Conservation (phyloP, 2,113 vertebrate species). For the Mus spicilegus region DNA sequence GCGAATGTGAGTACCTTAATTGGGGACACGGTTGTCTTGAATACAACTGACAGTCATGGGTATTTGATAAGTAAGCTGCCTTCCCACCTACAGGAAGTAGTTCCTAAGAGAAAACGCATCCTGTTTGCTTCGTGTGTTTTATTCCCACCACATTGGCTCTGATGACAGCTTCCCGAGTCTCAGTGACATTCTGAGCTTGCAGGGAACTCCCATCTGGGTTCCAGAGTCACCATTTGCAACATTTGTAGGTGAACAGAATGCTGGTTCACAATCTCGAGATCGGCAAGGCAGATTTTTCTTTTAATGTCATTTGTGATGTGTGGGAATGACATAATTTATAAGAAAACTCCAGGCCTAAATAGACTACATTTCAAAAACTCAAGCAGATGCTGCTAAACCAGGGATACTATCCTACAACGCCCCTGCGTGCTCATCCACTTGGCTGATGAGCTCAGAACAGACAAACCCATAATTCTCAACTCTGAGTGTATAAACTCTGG, state of each 20-base stretch:
- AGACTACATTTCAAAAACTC: background rate
- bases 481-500: background rate
- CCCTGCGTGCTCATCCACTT: background rate
- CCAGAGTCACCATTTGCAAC: conserved; percentile 59
- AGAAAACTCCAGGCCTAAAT: conserved; percentile 27
- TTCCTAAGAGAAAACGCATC: background rate
- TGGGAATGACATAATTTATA: conserved; percentile 59
- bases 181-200: background rate
- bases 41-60: background rate
- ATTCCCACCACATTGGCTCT: conserved; percentile 11
- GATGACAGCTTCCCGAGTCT: conserved; percentile 37
- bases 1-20: background rate
- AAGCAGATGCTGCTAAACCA: background rate
- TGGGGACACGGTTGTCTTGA: background rate
- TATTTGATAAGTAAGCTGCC: background rate
- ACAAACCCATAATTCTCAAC: background rate
- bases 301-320: conserved; percentile 61
- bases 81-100: background rate
- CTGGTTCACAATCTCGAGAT: conserved; percentile 58
- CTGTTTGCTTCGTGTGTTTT: background rate
- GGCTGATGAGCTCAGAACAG: background rate
- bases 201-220: conserved; percentile 49
- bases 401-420: background rate
- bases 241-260: conserved; percentile 66
- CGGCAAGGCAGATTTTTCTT: conserved; percentile 57